phyloP scores from a whole-genome alignment of 2,113 vertebrate genomes.

The Hirundichthys speculiger region DNA sequence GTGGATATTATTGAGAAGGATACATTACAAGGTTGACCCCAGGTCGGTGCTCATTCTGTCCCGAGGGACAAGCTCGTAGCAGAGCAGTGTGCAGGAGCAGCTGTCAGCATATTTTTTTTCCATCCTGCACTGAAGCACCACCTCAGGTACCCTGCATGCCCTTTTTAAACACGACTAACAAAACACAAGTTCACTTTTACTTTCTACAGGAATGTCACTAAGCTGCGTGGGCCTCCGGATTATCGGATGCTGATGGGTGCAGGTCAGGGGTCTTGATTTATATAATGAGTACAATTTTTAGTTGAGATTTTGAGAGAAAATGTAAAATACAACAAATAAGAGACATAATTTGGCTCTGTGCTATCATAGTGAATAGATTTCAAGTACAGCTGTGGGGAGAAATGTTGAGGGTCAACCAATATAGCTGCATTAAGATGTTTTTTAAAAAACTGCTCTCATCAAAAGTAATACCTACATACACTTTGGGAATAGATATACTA shows the following conservation, averaged over 20 bases:
- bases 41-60: constrained; percentile 60
- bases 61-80: constrained; percentile 45
- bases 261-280: not conserved
- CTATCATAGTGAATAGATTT: too few relatives aligned
- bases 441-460: too few relatives aligned
- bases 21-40: constrained; percentile 72
- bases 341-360: too few relatives aligned
- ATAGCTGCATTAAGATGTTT: too few relatives aligned
- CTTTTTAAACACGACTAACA: constrained; percentile 51
- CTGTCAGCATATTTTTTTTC: constrained; percentile 36
- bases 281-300: not conserved
- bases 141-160: constrained; percentile 48
- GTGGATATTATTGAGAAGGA: constrained; percentile 77
- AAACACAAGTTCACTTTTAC: constrained; percentile 55
- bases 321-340: too few relatives aligned
- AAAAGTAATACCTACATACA: too few relatives aligned
- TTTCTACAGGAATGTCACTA: constrained; percentile 67
- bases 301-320: too few relatives aligned
- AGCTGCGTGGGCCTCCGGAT: not conserved
- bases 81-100: constrained; percentile 49
- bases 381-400: too few relatives aligned
- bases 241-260: not conserved
- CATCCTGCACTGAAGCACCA: constrained; percentile 37
- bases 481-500: too few relatives aligned
- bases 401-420: too few relatives aligned